Conservation (phyloP, 1,140 invertebrate species). For the Geopemphigus sp. region DNA sequence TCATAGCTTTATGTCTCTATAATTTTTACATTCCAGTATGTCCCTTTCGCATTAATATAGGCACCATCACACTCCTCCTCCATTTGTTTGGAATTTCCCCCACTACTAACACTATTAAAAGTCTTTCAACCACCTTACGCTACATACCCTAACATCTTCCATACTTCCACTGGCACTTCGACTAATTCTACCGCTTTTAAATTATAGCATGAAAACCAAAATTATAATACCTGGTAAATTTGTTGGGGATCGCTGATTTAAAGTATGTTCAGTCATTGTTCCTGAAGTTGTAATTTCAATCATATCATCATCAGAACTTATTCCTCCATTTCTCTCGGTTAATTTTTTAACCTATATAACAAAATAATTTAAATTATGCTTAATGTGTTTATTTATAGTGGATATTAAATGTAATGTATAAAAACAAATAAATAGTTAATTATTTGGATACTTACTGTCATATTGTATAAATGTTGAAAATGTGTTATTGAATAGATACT, state of each 20-base stretch:
- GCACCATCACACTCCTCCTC: no score
- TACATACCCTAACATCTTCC: no score
- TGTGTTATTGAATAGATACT: constrained; percentile 11
- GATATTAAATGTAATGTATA: neutral
- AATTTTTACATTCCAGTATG: no score
- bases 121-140: no score
- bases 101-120: no score
- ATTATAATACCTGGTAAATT: constrained; percentile 53
- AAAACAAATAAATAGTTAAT: neutral
- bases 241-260: constrained; percentile 54
- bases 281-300: constrained; percentile 64
- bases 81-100: no score
- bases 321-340: constrained; percentile 14
- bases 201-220: no score
- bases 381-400: neutral
- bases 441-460: constrained; percentile 26
- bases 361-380: neutral
- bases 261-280: constrained; percentile 56
- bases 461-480: constrained; percentile 5
- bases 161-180: no score
- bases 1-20: no score
- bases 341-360: constrained; percentile 25
- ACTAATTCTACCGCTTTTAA: no score
- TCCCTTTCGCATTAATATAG: no score
- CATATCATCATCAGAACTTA: constrained; percentile 65